Base-by-base conservation (phyloP, 2,888 invertebrate species). In the Seira sanloemensis region DNA sequence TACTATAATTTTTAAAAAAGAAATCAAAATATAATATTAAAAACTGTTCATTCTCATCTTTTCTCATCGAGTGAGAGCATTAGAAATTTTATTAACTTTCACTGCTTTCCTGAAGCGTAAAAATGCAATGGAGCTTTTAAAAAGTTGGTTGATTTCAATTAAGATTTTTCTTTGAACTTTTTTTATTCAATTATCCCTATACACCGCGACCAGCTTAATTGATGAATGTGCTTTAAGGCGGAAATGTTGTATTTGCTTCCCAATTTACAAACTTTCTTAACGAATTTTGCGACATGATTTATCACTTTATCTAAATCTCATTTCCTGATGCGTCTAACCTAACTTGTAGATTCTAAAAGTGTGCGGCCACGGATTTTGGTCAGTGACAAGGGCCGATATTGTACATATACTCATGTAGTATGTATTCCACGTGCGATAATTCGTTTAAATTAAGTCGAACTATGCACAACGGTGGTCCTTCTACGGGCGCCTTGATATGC, bases 1-100 rank as follows among this genome's bases (percentile, higher is more conserved):
- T 86, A 69, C 23, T 23, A n/a, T n/a, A n/a, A n/a, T n/a, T n/a
- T n/a, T 74, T 46, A 76, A 25, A 25, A 73, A 37, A 9, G 65
- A 18, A 18, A 23, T 50, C 1, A 77, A 67, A 37, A n/a, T 68
- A n/a, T 68, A n/a, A n/a, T n/a, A n/a, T n/a, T n/a, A n/a, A n/a
- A n/a, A n/a, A n/a, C n/a, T n/a, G n/a, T n/a, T n/a, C n/a, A n/a
- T n/a, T n/a, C n/a, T n/a, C n/a, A n/a, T n/a, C n/a, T n/a, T n/a
- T n/a, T n/a, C n/a, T n/a, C n/a, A n/a, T n/a, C n/a, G n/a, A n/a
- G n/a, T n/a, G n/a, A n/a, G n/a, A n/a, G n/a, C n/a, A n/a, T n/a
- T n/a, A n/a, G n/a, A n/a, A n/a, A n/a, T n/a, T n/a, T n/a, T n/a
- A n/a, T n/a, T n/a, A n/a, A n/a, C n/a, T n/a, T n/a, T n/a, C n/a